phyloP scores from a whole-genome alignment of 1,140 invertebrate genomes.

The Centruroides sculpturatus region DNA sequence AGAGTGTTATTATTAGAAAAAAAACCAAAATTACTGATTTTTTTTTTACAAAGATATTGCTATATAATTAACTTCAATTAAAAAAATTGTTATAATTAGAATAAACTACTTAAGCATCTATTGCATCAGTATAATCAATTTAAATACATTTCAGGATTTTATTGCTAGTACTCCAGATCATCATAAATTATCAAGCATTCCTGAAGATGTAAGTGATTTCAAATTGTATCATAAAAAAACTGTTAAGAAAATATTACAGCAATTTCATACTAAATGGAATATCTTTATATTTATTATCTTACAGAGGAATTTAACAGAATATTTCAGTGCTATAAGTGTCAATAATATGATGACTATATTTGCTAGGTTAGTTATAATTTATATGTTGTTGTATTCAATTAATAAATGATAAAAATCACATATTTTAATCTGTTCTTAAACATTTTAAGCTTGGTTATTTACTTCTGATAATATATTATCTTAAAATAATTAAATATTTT shows the following conservation, averaged over 20 bases:
- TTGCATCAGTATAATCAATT: not conserved
- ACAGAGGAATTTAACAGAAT: slow-evolving; percentile 87
- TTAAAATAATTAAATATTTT: no score
- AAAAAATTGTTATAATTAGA: not conserved
- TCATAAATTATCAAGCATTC: slow-evolving; percentile 74
- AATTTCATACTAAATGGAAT: not conserved
- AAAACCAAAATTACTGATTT: no score
- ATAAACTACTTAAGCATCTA: not conserved
- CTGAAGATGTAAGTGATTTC: slow-evolving; percentile 74
- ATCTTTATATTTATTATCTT: slow-evolving; percentile 28
- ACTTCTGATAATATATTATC: no score
- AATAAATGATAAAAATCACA: not conserved
- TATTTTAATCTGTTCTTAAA: not conserved
- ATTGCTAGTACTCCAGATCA: slow-evolving; percentile 59
- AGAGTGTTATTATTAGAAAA: no score
- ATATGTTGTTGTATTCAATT: not conserved
- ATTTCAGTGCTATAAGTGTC: slow-evolving; percentile 82
- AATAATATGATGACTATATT: slow-evolving; percentile 88
- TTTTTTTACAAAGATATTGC: no score
- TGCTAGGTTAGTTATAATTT: slow-evolving; percentile 33
- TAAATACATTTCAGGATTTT: slow-evolving; percentile 44
- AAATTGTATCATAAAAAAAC: slow-evolving; percentile 3
- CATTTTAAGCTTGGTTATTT: no score
- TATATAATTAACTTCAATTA: no score
- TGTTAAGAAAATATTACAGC: not conserved